Conservation (phyloP, 2,113 vertebrate species). For the Antennarius striatus region DNA sequence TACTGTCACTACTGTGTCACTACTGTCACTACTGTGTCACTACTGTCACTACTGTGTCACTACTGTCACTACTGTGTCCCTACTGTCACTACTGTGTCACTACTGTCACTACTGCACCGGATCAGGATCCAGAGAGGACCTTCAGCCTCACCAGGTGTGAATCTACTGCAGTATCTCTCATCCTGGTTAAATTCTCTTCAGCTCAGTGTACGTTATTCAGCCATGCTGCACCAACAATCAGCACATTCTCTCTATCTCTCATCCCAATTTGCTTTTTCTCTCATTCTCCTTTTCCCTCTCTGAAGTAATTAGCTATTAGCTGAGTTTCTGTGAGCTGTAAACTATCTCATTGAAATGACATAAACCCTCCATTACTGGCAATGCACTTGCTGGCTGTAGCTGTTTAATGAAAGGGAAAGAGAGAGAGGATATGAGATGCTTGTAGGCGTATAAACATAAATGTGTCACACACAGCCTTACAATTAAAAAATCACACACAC, state of each 20-base stretch:
- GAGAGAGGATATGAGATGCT: slow-evolving; percentile 30
- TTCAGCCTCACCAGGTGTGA: neutral
- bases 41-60: too few species aligned
- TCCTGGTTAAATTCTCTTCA: slow-evolving; percentile 10
- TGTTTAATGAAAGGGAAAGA: slow-evolving; percentile 46
- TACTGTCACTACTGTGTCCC: too few species aligned
- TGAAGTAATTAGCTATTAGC: slow-evolving; percentile 63
- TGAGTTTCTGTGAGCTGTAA: slow-evolving; percentile 61
- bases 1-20: too few species aligned
- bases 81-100: too few species aligned
- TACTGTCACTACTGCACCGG: too few species aligned
- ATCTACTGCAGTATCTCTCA: slow-evolving; percentile 7
- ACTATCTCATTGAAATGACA: slow-evolving; percentile 59
- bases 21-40: too few species aligned
- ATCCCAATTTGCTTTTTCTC: slow-evolving; percentile 9
- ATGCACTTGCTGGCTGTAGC: slow-evolving; percentile 32
- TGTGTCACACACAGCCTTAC: slow-evolving; percentile 25
- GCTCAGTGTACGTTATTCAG: slow-evolving; percentile 31
- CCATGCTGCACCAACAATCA: slow-evolving; percentile 7
- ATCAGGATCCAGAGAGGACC: neutral
- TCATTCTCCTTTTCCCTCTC: slow-evolving; percentile 16
- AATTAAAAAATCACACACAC: slow-evolving; percentile 29
- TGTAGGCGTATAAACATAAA: slow-evolving; percentile 50
- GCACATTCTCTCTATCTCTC: slow-evolving; percentile 28
- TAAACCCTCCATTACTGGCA: slow-evolving; percentile 60